A percentile compares a stretch with the other conserved stretches of the same genome.
phyloP scores from a whole-genome alignment of 1,140 invertebrate species.

The Drosophila baimaii region DNA sequence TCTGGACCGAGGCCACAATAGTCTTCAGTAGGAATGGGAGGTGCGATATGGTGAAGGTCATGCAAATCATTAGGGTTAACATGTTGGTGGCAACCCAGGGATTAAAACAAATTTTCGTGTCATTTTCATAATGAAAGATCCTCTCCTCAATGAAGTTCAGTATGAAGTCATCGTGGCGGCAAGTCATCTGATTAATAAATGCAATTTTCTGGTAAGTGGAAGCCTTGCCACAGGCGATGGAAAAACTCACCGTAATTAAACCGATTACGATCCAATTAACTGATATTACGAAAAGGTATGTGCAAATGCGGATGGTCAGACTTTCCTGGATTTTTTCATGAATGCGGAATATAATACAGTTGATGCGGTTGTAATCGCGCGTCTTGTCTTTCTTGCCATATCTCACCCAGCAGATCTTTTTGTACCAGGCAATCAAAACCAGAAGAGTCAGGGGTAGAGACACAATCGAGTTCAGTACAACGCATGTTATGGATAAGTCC shows the following conservation, averaged over 20 bases:
- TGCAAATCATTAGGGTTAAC: conserved; percentile 89
- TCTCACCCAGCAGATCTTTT: conserved; percentile 82
- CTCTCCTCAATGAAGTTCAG: conserved; percentile 40
- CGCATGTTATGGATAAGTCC: rapidly evolving
- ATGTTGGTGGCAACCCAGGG: conserved; percentile 92
- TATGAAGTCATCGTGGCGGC: conserved; percentile 15
- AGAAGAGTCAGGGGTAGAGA: conserved; percentile 57
- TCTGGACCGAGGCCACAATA: conserved; percentile 87
- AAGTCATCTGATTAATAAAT: conserved; percentile 26
- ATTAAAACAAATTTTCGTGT: conserved; percentile 84
- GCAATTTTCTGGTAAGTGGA: background rate
- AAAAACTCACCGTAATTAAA: conserved; percentile 86
- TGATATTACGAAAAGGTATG: conserved; percentile 79
- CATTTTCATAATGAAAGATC: conserved; percentile 47
- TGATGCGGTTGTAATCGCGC: conserved; percentile 80
- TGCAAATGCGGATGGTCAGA: conserved; percentile 26
- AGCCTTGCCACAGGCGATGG: background rate
- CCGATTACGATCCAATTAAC: conserved; percentile 87
- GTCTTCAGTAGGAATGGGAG: conserved; percentile 93
- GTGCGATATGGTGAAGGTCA: conserved; percentile 92
- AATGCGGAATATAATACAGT: conserved; percentile 86
- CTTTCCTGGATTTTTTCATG: conserved; percentile 45
- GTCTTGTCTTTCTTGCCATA: conserved; percentile 85
- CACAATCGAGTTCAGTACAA: background rate
- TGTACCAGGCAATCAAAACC: conserved; percentile 82